Evolutionary conservation across 1,140 invertebrate species (phyloP).

Genomic region (Leptinotarsa texana): DNA sequence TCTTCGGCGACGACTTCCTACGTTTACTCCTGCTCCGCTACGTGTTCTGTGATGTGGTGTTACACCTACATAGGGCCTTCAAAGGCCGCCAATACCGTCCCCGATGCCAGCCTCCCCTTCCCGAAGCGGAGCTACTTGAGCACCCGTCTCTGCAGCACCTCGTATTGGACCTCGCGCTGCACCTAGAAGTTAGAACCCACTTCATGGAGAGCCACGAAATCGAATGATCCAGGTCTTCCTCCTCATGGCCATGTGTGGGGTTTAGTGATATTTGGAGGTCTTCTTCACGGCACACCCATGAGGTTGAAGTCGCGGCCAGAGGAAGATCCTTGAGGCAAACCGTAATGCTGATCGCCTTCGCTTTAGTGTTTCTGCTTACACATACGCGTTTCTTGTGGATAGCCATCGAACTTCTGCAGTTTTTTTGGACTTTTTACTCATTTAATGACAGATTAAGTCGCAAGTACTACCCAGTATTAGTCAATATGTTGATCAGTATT

Average conservation of each 20-base stretch:
- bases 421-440: constrained; percentile 38
- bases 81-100: constrained; percentile 82
- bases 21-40: constrained; percentile 84
- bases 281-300: constrained; percentile 42
- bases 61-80: constrained; percentile 82
- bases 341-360: constrained; percentile 32
- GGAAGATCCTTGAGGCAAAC: constrained; percentile 24
- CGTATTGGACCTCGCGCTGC: constrained; percentile 79
- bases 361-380: constrained; percentile 36
- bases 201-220: constrained; percentile 73
- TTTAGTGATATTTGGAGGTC: constrained; percentile 36
- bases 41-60: constrained; percentile 89
- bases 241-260: constrained; percentile 51
- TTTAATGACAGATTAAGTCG: constrained; percentile 22
- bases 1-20: constrained; percentile 94
- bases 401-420: constrained; percentile 33
- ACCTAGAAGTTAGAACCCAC: constrained; percentile 78
- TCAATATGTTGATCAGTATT: not conserved
- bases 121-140: constrained; percentile 87
- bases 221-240: constrained; percentile 67
- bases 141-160: constrained; percentile 80
- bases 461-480: constrained; percentile 6
- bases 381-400: constrained; percentile 34
- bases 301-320: constrained; percentile 41
- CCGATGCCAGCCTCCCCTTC: constrained; percentile 81